Evolutionary conservation across 2,113 vertebrate genomes (phyloP).

Genomic region (Peromyscus maniculatus): DNA sequence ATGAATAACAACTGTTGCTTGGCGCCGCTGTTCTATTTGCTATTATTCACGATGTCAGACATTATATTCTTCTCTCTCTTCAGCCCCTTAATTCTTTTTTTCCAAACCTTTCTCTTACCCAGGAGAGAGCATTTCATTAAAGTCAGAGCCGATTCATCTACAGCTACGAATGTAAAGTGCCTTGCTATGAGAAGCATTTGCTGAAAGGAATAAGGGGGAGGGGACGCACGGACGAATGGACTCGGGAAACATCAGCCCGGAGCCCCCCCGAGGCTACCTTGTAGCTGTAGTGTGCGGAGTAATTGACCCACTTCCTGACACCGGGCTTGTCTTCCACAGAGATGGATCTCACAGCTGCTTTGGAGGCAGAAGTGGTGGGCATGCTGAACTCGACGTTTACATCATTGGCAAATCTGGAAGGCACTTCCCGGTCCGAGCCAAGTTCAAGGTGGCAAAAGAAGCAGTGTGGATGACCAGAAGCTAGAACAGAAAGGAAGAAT

Average conservation of each 20-base stretch:
- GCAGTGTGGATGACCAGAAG: constrained; percentile 93
- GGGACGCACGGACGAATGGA: background rate
- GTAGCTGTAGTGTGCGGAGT: constrained; percentile 93
- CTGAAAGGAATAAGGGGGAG: background rate
- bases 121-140: constrained; percentile 14
- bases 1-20: background rate
- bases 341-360: constrained; percentile 91
- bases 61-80: background rate
- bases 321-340: constrained; percentile 90
- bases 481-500: constrained; percentile 80
- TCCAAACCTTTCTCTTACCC: background rate
- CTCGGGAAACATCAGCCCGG: background rate
- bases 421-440: constrained; percentile 94
- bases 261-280: constrained; percentile 87
- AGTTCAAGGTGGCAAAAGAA: constrained; percentile 95
- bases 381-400: constrained; percentile 94
- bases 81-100: background rate
- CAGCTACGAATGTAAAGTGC: background rate
- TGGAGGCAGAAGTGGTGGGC: constrained; percentile 93
- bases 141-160: background rate
- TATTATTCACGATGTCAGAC: background rate
- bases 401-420: constrained; percentile 88
- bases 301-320: constrained; percentile 94
- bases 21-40: background rate
- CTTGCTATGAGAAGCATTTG: background rate